Conservation (phyloP, 2,113 vertebrate genomes). For the Macrotus californicus region DNA sequence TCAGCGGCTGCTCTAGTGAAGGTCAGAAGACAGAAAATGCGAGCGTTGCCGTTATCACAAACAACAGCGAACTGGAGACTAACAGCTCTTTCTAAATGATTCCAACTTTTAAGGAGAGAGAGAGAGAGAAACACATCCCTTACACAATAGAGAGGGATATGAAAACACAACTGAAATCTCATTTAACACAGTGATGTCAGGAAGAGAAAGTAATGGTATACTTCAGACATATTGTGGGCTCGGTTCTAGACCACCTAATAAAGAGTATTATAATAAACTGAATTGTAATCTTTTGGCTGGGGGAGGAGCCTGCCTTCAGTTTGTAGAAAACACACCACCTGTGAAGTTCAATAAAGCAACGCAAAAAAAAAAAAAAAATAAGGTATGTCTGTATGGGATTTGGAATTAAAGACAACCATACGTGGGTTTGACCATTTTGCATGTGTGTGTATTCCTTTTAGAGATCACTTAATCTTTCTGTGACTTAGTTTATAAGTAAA, state of each 20-base stretch:
- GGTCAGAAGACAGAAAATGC: background rate
- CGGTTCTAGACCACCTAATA: background rate
- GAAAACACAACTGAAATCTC: background rate
- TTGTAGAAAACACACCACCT: background rate
- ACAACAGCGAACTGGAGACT: background rate
- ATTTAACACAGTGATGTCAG: background rate
- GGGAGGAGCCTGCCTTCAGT: background rate
- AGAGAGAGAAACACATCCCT: background rate
- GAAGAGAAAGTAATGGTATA: background rate
- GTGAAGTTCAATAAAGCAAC: background rate
- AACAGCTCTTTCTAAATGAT: background rate
- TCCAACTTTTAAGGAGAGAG: background rate
- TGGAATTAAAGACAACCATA: background rate
- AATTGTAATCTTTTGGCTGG: background rate
- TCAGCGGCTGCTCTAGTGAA: background rate
- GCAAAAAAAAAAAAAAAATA: too few relatives aligned
- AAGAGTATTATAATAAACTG: background rate
- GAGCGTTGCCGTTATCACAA: background rate
- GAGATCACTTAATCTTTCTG: background rate
- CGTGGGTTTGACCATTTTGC: background rate
- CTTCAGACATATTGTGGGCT: background rate
- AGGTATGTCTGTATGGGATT: background rate
- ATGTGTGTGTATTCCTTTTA: background rate
- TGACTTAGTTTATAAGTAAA: background rate
- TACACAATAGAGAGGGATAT: background rate